Evolutionary conservation across 2,113 vertebrate species (phyloP).

Genomic region (Cyrtonyx montezumae): DNA sequence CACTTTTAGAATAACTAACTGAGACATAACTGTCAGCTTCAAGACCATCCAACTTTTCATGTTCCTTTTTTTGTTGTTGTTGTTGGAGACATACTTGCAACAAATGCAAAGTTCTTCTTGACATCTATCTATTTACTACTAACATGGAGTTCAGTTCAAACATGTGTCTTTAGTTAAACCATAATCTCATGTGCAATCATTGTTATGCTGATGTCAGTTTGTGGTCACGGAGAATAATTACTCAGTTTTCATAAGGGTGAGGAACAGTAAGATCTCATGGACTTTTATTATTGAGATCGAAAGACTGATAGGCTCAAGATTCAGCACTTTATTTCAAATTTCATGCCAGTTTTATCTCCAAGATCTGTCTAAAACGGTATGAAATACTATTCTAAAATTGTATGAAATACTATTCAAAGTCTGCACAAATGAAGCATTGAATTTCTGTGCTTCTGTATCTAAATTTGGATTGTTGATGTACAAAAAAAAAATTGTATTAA

Average conservation of each 20-base stretch:
- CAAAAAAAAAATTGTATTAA: conserved; percentile 17
- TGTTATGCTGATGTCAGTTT: neutral
- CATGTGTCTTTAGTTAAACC: neutral
- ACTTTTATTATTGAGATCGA: neutral
- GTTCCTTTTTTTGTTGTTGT: too few species aligned
- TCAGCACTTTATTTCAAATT: neutral
- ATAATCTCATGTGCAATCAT: neutral
- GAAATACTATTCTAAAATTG: neutral
- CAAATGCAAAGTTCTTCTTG: conserved; percentile 11
- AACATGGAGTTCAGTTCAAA: neutral
- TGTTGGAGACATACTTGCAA: neutral
- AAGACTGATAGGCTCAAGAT: neutral
- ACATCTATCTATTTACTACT: conserved; percentile 4
- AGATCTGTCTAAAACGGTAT: neutral
- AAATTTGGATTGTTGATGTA: conserved; percentile 5
- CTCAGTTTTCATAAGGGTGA: neutral
- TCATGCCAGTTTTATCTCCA: neutral
- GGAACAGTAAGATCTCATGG: neutral
- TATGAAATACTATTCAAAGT: neutral
- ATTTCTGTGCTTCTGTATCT: conserved; percentile 17
- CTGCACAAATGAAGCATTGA: neutral
- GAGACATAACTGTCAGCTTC: neutral
- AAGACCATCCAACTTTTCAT: neutral
- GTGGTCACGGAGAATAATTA: neutral
- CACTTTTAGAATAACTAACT: conserved; percentile 11